These are phyloP conservation scores for Alces alces DNA, from an alignment of 2,113 vertebrate genomes.

Conservation along the genomic window DNA sequence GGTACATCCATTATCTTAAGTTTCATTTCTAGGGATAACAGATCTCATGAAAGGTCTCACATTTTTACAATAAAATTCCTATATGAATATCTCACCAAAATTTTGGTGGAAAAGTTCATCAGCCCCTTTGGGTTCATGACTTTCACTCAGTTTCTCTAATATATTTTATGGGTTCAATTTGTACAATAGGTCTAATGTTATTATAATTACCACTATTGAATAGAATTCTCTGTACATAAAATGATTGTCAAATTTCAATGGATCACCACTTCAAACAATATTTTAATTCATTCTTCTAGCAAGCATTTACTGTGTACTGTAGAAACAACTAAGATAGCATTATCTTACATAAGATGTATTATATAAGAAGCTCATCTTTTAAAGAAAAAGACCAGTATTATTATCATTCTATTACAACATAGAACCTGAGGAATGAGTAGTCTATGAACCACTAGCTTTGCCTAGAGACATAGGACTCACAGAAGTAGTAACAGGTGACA, in stretches of 20 bases:
- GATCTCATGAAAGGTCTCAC: neutral
- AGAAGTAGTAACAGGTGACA: neutral
- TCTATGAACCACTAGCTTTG: neutral
- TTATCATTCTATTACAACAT: neutral
- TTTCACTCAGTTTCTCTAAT: neutral
- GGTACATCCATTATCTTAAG: neutral
- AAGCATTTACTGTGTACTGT: neutral
- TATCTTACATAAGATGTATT: neutral
- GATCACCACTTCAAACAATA: neutral
- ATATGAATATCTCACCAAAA: neutral
- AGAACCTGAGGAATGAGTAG: neutral
- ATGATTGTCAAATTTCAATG: neutral
- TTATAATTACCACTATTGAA: neutral
- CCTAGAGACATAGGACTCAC: neutral
- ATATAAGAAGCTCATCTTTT: neutral
- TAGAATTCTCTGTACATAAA: neutral
- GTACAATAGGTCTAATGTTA: neutral
- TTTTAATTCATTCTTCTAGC: neutral
- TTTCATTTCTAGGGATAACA: neutral
- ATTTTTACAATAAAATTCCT: conserved; percentile 8
- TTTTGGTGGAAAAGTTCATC: neutral
- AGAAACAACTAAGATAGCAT: neutral
- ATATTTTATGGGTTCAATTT: neutral
- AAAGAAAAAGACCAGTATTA: neutral
- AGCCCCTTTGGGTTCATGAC: neutral